Evolutionary conservation across 2,888 invertebrate species (phyloP), one percentile per base, ranked within the genome.

Genomic region (Bedellia somnulentella): DNA sequence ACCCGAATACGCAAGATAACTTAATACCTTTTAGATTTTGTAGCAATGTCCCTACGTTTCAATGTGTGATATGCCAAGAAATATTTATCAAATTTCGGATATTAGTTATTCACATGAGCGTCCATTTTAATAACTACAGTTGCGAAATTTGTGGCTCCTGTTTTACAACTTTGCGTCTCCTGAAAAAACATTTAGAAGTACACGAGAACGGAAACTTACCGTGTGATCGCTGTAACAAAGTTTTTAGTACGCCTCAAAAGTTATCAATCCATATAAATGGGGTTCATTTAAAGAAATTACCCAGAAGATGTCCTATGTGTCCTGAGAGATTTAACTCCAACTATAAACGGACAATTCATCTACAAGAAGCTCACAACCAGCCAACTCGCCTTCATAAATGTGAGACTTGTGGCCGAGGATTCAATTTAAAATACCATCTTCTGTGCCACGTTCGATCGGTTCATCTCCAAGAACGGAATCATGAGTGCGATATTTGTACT

Each of bases 401-500:
- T 30, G 62, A 67, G 37, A 68, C 60, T 0, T 75, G 75, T 24
- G 70, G 66, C 0, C 50, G 71, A 1, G 71, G 57, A 0, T 75
- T 75, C 33, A 67, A 71, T 35, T 37, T 73, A 15, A 70, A 68
- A 34, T 73, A 73, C 30, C 73, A 73, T 36, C 41, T 75, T 31
- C 53, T 67, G n/a, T 68, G 68, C 32, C 76, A 76, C 33, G 59
- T 57, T 0, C 49, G 63, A 1, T 75, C 71, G 0, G 77, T 62
- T 24, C 80, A 67, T 46, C 46, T 60, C 15, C 78, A 60, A 45
- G 79, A 61, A 44, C 60, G 63, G 48, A 79, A 68, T 22, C 78
- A 76, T 35, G 70, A 77, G 37, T 80, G 80, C 28, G 71, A 75
- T 32, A 54, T 78, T 1, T 80, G 80, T 32, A 56, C 62, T 3